Evolutionary conservation across 1,140 invertebrate species (phyloP).

Genomic region (Muscidifurax raptorellus): DNA sequence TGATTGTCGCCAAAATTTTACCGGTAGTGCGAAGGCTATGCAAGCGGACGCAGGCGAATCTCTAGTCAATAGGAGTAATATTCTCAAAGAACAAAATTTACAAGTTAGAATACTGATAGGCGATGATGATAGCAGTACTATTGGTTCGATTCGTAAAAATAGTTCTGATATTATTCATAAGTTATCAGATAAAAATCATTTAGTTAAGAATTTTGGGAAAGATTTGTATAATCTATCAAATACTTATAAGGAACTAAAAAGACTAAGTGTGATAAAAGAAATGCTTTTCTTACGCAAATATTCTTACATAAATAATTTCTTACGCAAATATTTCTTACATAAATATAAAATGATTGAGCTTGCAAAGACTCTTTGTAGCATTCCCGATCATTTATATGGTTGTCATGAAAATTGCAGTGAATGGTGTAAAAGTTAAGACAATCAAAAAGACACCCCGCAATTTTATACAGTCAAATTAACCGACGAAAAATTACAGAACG

Average conservation of each 20-base stretch:
- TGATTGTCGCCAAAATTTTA: constrained; percentile 45
- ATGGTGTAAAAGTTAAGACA: constrained; percentile 3
- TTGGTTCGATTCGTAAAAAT: constrained; percentile 3
- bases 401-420: constrained; percentile 15
- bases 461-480: constrained; percentile 35
- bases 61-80: constrained; percentile 25
- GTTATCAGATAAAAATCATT: constrained; percentile 36
- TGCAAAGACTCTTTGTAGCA: not conserved
- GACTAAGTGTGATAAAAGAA: constrained; percentile 31
- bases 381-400: constrained; percentile 18
- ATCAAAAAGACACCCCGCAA: not conserved
- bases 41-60: constrained; percentile 12
- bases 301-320: too few species aligned
- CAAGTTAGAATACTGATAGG: constrained; percentile 6
- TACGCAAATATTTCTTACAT: too few species aligned
- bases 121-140: constrained; percentile 11
- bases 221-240: constrained; percentile 29
- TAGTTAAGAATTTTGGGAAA: constrained; percentile 22
- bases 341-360: not conserved
- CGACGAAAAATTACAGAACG: constrained; percentile 44
- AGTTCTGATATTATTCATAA: constrained; percentile 6
- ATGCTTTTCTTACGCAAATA: constrained; percentile 37
- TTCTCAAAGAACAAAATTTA: not conserved
- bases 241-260: constrained; percentile 5
- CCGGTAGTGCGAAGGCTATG: constrained; percentile 39